Evolutionary conservation across 1,140 invertebrate species (phyloP).

Genomic region (Bombus polaris): DNA sequence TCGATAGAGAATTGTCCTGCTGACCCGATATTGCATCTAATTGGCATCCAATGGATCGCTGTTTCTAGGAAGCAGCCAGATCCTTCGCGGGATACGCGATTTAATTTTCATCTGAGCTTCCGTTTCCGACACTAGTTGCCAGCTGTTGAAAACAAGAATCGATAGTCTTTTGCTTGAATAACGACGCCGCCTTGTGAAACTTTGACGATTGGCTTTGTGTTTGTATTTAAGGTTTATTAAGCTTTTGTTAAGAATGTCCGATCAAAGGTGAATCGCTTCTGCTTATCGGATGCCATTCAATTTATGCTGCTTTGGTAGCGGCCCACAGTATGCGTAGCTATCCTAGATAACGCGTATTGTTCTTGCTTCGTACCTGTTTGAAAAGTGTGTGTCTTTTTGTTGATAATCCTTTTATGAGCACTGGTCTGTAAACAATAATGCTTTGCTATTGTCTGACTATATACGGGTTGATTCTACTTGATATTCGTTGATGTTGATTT

Average conservation of each 20-base stretch:
- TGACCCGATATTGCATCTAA: constrained; percentile 60
- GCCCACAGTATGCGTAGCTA: neutral
- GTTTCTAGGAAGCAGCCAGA: neutral
- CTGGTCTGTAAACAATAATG: too few species aligned
- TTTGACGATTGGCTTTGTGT: neutral
- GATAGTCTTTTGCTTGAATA: too few species aligned
- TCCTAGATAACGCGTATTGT: neutral
- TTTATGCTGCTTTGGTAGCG: neutral
- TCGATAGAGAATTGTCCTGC: constrained; percentile 52
- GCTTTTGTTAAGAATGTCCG: neutral
- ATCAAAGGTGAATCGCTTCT: neutral
- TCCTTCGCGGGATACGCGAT: constrained; percentile 31
- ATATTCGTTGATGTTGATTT: too few species aligned
- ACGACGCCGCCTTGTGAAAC: neutral
- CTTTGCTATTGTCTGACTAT: neutral
- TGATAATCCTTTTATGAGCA: too few species aligned
- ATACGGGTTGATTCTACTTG: neutral
- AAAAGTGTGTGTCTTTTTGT: too few species aligned
- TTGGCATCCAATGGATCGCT: constrained; percentile 60
- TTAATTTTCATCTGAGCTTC: constrained; percentile 39
- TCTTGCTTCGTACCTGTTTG: neutral
- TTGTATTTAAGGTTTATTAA: neutral
- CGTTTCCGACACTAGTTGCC: constrained; percentile 2
- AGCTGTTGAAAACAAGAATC: constrained; percentile 11
- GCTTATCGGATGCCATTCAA: neutral